phyloP scores from a whole-genome alignment of 2,797 vertebrate genomes.

The Rhodeus uyekii region DNA sequence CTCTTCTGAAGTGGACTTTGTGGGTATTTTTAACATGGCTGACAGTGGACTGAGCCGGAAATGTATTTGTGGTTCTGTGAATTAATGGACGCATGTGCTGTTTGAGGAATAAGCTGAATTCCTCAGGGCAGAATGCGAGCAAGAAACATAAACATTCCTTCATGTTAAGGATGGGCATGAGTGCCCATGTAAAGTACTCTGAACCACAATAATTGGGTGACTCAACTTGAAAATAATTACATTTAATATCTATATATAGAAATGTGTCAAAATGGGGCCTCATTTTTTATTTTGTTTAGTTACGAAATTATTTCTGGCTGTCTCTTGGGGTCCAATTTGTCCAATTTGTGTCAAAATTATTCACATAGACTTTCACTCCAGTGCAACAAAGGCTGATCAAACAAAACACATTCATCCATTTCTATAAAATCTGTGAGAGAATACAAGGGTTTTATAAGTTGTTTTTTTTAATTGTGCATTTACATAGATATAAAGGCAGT shows the following conservation, averaged over 20 bases:
- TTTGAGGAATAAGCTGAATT: conserved; percentile 5
- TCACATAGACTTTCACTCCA: background rate
- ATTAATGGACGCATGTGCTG: conserved; percentile 30
- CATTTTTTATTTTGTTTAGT: background rate
- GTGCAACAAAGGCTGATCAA: background rate
- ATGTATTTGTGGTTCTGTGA: conserved; percentile 17
- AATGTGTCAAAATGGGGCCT: background rate
- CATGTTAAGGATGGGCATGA: background rate
- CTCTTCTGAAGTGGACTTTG: conserved; percentile 14
- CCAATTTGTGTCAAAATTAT: background rate
- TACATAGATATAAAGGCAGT: background rate
- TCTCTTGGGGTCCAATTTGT: background rate
- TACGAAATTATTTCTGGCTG: background rate
- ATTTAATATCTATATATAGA: background rate
- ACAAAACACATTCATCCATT: background rate
- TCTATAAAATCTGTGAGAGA: background rate
- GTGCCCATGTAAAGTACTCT: no score
- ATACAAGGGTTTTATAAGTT: background rate
- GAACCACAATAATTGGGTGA: background rate
- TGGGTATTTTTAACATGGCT: conserved; percentile 36
- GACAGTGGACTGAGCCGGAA: conserved; percentile 7
- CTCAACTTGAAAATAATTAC: background rate
- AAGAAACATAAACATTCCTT: conserved; percentile 1
- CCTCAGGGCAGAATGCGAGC: background rate
- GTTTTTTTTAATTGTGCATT: background rate